Base-by-base conservation (phyloP, 2,113 vertebrate genomes). In the Sceloporus undulatus region DNA sequence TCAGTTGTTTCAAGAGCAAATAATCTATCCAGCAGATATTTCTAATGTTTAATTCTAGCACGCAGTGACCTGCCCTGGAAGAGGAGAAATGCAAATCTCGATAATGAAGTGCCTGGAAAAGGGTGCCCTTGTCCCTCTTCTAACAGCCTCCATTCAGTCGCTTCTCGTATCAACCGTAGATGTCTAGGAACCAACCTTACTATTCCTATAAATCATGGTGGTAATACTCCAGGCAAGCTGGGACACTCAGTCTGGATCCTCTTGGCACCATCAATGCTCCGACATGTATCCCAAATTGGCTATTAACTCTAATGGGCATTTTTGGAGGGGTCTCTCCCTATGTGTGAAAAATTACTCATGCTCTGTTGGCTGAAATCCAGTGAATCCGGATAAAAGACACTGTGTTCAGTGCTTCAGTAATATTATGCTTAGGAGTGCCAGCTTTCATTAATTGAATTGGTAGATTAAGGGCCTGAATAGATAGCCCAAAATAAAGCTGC, bases 241-340 rank as follows among this genome's bases (percentile, higher is more conserved):
- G 34, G 4, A 8, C 0, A 2, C 29, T 1, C 38, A 38, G 21
- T 34, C 62, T 79, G 68, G 78, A 40, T 56, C 66, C 78, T 62
- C 27, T 71, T 62, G 65, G 34, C 21, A 42, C 77, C 6, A 4
- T 59, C 74, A 87, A 73, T 73, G 85, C 25, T 87, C 85, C 40
- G 70, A 2, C 78, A 70, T 56, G n/a, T 54, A 16, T 70, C 79
- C 9, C n/a, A 70, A 70, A 80, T 70, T 11, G 85, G 66, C 48
- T 56, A 73, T 81, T 81, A 59, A 38, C 21, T 18, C 77, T 73
- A 71, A 79, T 81, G 85, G 54, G 5, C 21, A 42, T 59, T 6
- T 5, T 68, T 52, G 21, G 59, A 27, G 66, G 52, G 9, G 66
- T 68, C 21, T 68, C 2, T 27, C 42, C 48, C 5, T 59, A 11